Conservation (phyloP, 2,888 invertebrate genomes). For the Melieria crassipennis region DNA sequence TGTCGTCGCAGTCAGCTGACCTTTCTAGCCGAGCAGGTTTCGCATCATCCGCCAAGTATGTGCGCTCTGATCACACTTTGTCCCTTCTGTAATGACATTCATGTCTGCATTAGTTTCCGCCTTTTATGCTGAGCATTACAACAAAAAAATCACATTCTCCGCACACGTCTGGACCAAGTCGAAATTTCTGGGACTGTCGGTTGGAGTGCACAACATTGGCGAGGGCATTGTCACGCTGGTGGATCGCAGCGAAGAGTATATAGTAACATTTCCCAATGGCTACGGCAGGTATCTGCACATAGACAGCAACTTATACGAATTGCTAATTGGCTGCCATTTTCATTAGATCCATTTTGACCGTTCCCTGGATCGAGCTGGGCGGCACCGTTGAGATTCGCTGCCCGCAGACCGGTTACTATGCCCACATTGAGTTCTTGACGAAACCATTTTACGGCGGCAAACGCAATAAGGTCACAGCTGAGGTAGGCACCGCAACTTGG, state of each 20-base stretch:
- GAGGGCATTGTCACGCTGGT: conserved; percentile 90
- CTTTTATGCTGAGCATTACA: conserved; percentile 97
- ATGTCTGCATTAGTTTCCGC: conserved; percentile 82
- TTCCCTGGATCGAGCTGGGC: conserved; percentile 99
- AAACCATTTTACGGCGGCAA: conserved; percentile 99
- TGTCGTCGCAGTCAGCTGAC: conserved; percentile 86
- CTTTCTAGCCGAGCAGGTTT: conserved; percentile 98
- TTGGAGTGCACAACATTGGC: conserved; percentile 98
- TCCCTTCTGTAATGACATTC: background rate
- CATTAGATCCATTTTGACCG: conserved; percentile 89
- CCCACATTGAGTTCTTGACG: conserved; percentile 94
- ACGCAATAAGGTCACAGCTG: conserved; percentile 87
- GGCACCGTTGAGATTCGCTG: conserved; percentile 92
- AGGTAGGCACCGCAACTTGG: conserved; percentile 68
- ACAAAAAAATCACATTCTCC: conserved; percentile 89
- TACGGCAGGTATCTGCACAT: conserved; percentile 81
- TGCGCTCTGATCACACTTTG: conserved; percentile 28
- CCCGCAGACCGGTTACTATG: conserved; percentile 91
- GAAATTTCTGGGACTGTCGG: conserved; percentile 96
- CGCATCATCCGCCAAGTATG: conserved; percentile 97
- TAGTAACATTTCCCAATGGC: conserved; percentile 96
- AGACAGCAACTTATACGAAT: background rate
- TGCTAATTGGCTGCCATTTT: background rate
- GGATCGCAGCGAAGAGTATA: conserved; percentile 93
- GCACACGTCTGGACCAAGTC: conserved; percentile 99